These are phyloP conservation scores for Dolomedes plantarius DNA, from an alignment of 2,888 invertebrate genomes.

Conservation along the genomic window DNA sequence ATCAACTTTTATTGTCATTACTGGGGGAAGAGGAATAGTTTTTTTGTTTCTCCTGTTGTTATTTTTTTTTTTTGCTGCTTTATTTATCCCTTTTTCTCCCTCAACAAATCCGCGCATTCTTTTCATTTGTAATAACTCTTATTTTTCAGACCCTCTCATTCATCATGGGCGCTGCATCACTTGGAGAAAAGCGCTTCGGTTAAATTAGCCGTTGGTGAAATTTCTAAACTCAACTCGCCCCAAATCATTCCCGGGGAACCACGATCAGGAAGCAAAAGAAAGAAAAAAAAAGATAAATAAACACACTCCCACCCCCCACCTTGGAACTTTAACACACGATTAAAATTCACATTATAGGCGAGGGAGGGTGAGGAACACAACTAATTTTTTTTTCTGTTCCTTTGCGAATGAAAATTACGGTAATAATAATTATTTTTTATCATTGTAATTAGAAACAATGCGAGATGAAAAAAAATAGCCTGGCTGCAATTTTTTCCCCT, in stretches of 20 bases:
- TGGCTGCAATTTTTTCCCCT: slow-evolving; percentile 36
- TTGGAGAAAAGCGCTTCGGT: slow-evolving; percentile 37
- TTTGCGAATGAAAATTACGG: slow-evolving; percentile 64
- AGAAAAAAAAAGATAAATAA: slow-evolving; percentile 9
- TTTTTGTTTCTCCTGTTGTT: slow-evolving; percentile 23
- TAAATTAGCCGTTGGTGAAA: slow-evolving; percentile 71
- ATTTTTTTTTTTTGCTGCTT: slow-evolving; percentile 15
- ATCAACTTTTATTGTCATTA: slow-evolving; percentile 67
- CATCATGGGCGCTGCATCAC: slow-evolving; percentile 57
- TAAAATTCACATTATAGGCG: slow-evolving; percentile 65
- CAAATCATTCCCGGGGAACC: slow-evolving; percentile 47
- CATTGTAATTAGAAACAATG: slow-evolving; percentile 71
- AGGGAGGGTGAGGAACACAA: slow-evolving; percentile 25
- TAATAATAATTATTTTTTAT: slow-evolving; percentile 71
- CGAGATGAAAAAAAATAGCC: slow-evolving; percentile 23
- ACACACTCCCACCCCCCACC: neutral
- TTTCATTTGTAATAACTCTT: slow-evolving; percentile 62
- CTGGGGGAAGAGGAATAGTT: slow-evolving; percentile 42
- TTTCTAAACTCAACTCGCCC: slow-evolving; percentile 41
- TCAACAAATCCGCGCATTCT: slow-evolving; percentile 44
- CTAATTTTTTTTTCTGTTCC: slow-evolving; percentile 18
- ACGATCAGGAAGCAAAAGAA: slow-evolving; percentile 35
- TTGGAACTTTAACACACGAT: slow-evolving; percentile 64
- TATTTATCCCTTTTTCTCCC: slow-evolving; percentile 7
- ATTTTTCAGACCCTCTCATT: slow-evolving; percentile 53